phyloP scores from a whole-genome alignment of 2,797 vertebrate species.

The Poeciliopsis paucimaculata region DNA sequence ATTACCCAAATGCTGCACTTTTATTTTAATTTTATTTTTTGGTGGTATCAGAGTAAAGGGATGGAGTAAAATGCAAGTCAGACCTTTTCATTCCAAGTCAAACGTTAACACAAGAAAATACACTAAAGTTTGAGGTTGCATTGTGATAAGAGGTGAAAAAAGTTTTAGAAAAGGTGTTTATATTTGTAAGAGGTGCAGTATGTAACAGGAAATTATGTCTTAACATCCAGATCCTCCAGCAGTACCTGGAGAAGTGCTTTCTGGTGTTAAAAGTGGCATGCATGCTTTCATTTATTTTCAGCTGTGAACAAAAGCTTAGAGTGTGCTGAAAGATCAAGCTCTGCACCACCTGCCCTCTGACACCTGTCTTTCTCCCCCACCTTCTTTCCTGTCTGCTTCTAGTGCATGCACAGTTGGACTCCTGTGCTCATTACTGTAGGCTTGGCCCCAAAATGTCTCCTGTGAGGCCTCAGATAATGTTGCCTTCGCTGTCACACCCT shows the following conservation, averaged over 20 bases:
- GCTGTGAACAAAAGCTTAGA: constrained; percentile 53
- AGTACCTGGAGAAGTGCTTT: constrained; percentile 14
- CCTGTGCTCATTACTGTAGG: constrained; percentile 46
- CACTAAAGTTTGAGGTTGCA: not conserved
- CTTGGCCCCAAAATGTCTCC: constrained; percentile 60
- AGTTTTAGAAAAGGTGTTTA: not conserved
- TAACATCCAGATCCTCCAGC: not conserved
- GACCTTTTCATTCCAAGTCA: not conserved
- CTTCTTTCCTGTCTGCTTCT: constrained; percentile 7
- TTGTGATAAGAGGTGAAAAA: not conserved
- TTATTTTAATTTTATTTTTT: not conserved
- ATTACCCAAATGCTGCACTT: not conserved
- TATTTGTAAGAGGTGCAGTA: not conserved
- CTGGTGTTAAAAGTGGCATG: constrained; percentile 8
- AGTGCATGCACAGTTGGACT: constrained; percentile 32
- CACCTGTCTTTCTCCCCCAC: constrained; percentile 54
- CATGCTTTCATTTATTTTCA: constrained; percentile 57
- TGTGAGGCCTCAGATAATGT: constrained; percentile 40
- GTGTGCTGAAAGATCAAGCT: constrained; percentile 36
- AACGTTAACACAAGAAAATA: not conserved
- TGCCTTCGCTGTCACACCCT: constrained; percentile 45
- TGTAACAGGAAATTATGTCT: not conserved
- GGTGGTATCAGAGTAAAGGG: not conserved
- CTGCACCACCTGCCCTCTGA: constrained; percentile 27
- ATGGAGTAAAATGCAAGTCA: not conserved